These are phyloP conservation scores for Cuniculus paca DNA, from an alignment of 2,797 vertebrate species.

Conservation along the genomic window DNA sequence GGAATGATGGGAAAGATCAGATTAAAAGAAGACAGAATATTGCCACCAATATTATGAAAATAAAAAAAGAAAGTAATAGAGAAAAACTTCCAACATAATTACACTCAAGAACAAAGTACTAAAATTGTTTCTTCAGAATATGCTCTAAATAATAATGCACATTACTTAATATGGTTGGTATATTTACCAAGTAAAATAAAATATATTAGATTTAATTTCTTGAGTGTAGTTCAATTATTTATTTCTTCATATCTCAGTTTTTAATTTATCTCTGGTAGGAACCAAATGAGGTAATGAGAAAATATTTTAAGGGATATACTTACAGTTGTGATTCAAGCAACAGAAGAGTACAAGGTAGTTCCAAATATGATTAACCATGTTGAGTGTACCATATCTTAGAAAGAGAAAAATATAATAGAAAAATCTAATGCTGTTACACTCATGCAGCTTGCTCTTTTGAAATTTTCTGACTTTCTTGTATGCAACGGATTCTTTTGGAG, in stretches of 20 bases:
- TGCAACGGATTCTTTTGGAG: slow-evolving; percentile 36
- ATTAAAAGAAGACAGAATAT: not conserved
- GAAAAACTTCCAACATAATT: not conserved
- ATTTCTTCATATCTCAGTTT: not conserved
- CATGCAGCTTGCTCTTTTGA: slow-evolving; percentile 52
- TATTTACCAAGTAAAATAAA: not conserved
- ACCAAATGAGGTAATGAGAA: not conserved
- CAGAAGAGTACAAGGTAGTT: not conserved
- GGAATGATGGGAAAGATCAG: not conserved
- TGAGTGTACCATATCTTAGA: not conserved
- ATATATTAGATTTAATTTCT: not conserved
- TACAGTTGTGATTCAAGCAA: not conserved
- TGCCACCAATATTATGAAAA: not conserved
- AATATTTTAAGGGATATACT: not conserved
- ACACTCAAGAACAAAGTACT: not conserved
- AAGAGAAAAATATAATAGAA: not conserved
- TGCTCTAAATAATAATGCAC: not conserved
- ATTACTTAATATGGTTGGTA: not conserved
- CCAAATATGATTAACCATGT: not conserved
- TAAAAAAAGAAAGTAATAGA: not conserved
- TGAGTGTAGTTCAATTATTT: not conserved
- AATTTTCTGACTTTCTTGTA: slow-evolving; percentile 47
- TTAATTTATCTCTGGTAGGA: not conserved
- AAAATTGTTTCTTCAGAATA: not conserved
- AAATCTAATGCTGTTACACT: not conserved